A percentile compares a stretch with the other conserved stretches of the same genome.
Conservation (phyloP, 2,797 vertebrate genomes). For the Acanthurus tractus region DNA sequence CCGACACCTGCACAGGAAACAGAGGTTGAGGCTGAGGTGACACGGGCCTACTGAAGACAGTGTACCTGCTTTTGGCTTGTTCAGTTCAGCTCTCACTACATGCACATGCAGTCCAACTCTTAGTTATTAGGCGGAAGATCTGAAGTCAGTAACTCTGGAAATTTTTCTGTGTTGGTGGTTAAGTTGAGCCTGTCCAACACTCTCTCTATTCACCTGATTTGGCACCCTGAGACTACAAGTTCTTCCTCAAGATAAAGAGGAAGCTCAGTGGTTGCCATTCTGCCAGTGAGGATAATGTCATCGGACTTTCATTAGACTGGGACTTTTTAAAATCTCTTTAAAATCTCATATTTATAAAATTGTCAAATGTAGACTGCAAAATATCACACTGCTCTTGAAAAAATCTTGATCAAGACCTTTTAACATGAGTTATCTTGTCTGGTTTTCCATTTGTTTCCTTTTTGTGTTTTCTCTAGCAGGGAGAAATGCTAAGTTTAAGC, state of each 20-base stretch:
- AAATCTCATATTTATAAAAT: not conserved
- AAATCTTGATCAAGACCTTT: not conserved
- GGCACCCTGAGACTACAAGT: too few species aligned
- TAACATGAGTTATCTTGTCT: not conserved
- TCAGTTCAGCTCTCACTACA: too few species aligned
- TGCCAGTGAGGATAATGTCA: too few species aligned
- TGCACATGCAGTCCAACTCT: too few species aligned
- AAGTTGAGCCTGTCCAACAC: too few species aligned
- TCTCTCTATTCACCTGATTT: too few species aligned
- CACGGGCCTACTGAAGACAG: not conserved
- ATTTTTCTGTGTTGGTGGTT: too few species aligned
- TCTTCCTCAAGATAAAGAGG: too few species aligned
- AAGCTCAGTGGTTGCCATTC: too few species aligned
- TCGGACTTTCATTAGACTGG: too few species aligned
- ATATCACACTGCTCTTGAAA: not conserved
- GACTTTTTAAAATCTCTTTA: not conserved
- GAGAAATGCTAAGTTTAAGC: not conserved
- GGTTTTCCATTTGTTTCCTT: not conserved
- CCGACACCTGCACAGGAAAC: constrained; percentile 85
- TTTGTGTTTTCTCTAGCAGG: not conserved
- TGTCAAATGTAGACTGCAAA: not conserved
- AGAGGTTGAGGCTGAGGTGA: constrained; percentile 39
- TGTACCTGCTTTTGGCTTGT: not conserved
- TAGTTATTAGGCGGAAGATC: too few species aligned
- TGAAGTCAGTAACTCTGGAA: too few species aligned